Conservation (phyloP, 2,113 vertebrate species). For the Neoarius graeffei region DNA sequence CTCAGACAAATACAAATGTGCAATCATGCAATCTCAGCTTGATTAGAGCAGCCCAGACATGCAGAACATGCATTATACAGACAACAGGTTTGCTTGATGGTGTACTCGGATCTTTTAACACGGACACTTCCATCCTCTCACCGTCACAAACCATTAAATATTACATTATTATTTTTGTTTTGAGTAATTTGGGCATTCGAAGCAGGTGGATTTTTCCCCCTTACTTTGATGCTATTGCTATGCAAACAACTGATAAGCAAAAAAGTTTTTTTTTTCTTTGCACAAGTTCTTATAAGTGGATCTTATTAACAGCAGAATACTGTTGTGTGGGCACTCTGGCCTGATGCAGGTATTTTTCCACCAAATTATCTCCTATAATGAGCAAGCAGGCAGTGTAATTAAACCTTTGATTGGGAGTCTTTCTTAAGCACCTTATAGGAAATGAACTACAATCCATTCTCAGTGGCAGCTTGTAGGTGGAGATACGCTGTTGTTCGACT, state of each 20-base stretch:
- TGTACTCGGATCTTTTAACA: conserved; percentile 1
- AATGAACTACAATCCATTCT: conserved; percentile 78
- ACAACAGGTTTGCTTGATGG: background rate
- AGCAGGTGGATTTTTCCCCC: background rate
- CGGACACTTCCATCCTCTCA: background rate
- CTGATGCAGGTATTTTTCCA: conserved; percentile 66
- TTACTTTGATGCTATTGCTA: background rate
- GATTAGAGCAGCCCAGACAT: background rate
- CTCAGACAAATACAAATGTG: background rate
- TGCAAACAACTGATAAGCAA: conserved; percentile 2
- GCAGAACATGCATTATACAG: conserved; percentile 13
- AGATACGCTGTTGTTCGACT: conserved; percentile 40
- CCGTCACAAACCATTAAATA: background rate
- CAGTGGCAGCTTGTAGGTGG: conserved; percentile 61
- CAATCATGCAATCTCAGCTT: conserved; percentile 10
- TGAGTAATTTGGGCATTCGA: background rate
- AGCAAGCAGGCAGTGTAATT: conserved; percentile 78
- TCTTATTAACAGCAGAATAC: conserved; percentile 30
- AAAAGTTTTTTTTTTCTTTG: conserved; percentile 25
- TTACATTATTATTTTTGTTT: background rate
- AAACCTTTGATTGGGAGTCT: conserved; percentile 77
- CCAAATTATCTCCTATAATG: conserved; percentile 77
- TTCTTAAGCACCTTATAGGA: conserved; percentile 79
- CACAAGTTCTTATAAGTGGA: conserved; percentile 12
- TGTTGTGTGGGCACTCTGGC: conserved; percentile 48